Conservation (phyloP, 2,113 vertebrate species). For the Excalfactoria chinensis region DNA sequence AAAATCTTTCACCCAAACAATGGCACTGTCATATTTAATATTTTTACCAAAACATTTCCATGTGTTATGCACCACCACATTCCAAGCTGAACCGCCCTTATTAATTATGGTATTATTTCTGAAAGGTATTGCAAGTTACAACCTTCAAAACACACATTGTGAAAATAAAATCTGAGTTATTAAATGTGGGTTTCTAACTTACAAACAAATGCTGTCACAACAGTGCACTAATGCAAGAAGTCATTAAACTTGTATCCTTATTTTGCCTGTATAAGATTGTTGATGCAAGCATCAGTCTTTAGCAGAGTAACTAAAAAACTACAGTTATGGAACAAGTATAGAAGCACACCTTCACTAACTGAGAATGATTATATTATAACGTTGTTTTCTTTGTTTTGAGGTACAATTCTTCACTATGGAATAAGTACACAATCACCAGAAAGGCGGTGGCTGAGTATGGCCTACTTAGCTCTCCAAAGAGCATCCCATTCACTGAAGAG, state of each 20-base stretch:
- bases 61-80: not conserved
- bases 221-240: not conserved
- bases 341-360: not conserved
- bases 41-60: conserved; percentile 16
- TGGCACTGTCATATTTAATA: not conserved
- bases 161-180: conserved; percentile 4
- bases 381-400: not conserved
- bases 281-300: not conserved
- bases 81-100: not conserved
- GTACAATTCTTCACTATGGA: not conserved
- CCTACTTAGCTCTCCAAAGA: not conserved
- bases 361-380: not conserved
- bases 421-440: not conserved
- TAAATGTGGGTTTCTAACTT: not conserved
- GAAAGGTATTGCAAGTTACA: not conserved
- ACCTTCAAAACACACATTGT: not conserved
- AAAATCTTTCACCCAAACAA: not conserved
- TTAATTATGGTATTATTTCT: not conserved
- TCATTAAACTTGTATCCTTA: conserved; percentile 3
- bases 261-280: not conserved
- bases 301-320: not conserved
- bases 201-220: not conserved
- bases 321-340: not conserved
- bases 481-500: not conserved
- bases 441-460: not conserved